phyloP scores from a whole-genome alignment of 2,113 vertebrate species.

The Corydoras maculifer region DNA sequence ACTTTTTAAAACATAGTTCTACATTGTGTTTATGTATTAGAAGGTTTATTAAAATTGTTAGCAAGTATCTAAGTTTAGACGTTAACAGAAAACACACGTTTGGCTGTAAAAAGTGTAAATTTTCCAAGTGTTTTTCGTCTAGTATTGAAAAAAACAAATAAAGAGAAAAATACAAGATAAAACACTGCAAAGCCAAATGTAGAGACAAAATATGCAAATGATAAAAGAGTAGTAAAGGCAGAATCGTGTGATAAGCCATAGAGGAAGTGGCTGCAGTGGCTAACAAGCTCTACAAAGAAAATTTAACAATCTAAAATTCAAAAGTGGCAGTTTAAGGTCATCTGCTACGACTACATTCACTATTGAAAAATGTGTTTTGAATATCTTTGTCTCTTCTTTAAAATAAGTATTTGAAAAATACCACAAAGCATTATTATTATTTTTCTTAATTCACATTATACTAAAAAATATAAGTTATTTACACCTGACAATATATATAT shows the following conservation, averaged over 20 bases:
- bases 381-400: neutral
- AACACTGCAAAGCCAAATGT: neutral
- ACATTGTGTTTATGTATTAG: too few relatives aligned
- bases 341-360: slow-evolving; percentile 5
- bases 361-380: neutral
- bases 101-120: too few relatives aligned
- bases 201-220: slow-evolving; percentile 12
- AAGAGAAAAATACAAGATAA: neutral
- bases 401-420: neutral
- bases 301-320: slow-evolving; percentile 3
- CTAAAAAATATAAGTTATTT: too few relatives aligned
- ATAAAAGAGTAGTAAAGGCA: neutral
- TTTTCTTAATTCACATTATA: too few relatives aligned
- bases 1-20: too few relatives aligned
- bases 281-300: slow-evolving; percentile 30
- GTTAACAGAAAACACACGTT: too few relatives aligned
- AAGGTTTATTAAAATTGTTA: too few relatives aligned
- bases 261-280: slow-evolving; percentile 4
- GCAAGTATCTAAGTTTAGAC: too few relatives aligned
- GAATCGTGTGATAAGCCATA: neutral
- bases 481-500: too few relatives aligned
- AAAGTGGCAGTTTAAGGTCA: slow-evolving; percentile 19
- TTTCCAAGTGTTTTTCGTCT: too few relatives aligned
- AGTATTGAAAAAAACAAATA: neutral
- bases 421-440: neutral